Percentiles rank a stretch among this genome's conserved stretches.
Evolutionary conservation across 2,888 invertebrate species (phyloP).

Genomic region (Noctua fimbriata): DNA sequence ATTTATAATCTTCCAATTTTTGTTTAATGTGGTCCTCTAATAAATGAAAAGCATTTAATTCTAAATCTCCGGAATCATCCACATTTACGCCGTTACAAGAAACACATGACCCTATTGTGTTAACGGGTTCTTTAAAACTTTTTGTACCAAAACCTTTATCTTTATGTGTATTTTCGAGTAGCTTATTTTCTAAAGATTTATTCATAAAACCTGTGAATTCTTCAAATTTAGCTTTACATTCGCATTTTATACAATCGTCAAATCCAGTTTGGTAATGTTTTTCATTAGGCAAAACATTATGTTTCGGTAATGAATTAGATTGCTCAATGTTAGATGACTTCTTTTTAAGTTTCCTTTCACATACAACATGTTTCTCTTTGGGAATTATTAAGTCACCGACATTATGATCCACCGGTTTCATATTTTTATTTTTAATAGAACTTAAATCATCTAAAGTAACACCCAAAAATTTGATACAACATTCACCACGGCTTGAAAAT

Average conservation of each 20-base stretch:
- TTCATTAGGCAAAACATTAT: slow-evolving; percentile 5
- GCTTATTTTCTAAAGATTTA: slow-evolving; percentile 56
- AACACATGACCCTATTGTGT: slow-evolving; percentile 72
- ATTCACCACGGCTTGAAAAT: slow-evolving; percentile 71
- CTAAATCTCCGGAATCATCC: slow-evolving; percentile 79
- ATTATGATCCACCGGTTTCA: slow-evolving; percentile 15
- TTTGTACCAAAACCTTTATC: slow-evolving; percentile 66
- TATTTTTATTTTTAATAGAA: slow-evolving; percentile 43
- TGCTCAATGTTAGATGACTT: slow-evolving; percentile 19
- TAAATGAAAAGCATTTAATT: slow-evolving; percentile 83
- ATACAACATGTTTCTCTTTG: slow-evolving; percentile 24
- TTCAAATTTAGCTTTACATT: slow-evolving; percentile 65
- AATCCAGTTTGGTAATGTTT: slow-evolving; percentile 25
- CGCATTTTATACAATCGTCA: slow-evolving; percentile 46
- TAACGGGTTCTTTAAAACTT: slow-evolving; percentile 58
- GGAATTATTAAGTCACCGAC: slow-evolving; percentile 3
- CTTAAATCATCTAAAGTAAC: slow-evolving; percentile 79
- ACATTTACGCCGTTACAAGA: slow-evolving; percentile 74
- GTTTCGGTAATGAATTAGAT: slow-evolving; percentile 20
- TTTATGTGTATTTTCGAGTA: slow-evolving; percentile 44
- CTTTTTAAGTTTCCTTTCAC: slow-evolving; percentile 17
- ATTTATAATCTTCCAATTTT: slow-evolving; percentile 79
- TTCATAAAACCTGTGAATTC: slow-evolving; percentile 66
- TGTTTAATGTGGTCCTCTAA: slow-evolving; percentile 81
- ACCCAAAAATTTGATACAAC: slow-evolving; percentile 82